Percentiles rank a stretch among this genome's conserved stretches.
phyloP scores from a whole-genome alignment of 2,797 vertebrate genomes.

The Acanthurus lineatus region DNA sequence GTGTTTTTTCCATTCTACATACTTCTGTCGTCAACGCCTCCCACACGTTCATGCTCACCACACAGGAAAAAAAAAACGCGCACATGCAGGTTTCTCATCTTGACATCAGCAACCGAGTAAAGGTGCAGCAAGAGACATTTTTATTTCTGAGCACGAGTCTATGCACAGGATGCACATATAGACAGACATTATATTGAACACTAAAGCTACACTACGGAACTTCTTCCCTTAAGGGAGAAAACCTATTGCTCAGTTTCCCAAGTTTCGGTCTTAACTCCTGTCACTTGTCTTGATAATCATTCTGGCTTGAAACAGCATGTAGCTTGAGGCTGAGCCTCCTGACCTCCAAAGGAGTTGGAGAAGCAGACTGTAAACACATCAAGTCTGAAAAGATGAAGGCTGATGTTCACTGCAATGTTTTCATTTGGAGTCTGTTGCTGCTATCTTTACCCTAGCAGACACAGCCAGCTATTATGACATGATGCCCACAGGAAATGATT shows the following conservation, averaged over 20 bases:
- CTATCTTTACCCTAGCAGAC: background rate
- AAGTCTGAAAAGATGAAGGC: background rate
- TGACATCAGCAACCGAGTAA: conserved; percentile 55
- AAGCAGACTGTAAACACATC: conserved; percentile 5
- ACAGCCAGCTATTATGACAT: background rate
- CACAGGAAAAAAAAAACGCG: conserved; percentile 52
- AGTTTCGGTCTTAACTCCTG: conserved; percentile 26
- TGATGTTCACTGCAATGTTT: conserved; percentile 21
- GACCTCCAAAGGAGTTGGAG: background rate
- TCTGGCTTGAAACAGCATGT: conserved; percentile 31
- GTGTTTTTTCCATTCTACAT: conserved; percentile 74
- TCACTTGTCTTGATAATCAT: conserved; percentile 28
- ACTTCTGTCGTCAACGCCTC: conserved; percentile 56
- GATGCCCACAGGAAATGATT: background rate
- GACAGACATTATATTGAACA: conserved; percentile 50
- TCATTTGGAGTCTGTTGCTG: background rate
- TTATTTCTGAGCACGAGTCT: conserved; percentile 58
- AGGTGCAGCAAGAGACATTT: conserved; percentile 39
- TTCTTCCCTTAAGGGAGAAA: conserved; percentile 45
- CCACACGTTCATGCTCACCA: conserved; percentile 57
- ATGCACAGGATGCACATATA: conserved; percentile 26
- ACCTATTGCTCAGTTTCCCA: conserved; percentile 21
- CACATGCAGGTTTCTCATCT: conserved; percentile 55
- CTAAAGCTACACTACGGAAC: conserved; percentile 30
- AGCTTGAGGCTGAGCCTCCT: conserved; percentile 24